phyloP scores from a whole-genome alignment of 2,888 invertebrate species.

The Troglohyphantes excavatus region DNA sequence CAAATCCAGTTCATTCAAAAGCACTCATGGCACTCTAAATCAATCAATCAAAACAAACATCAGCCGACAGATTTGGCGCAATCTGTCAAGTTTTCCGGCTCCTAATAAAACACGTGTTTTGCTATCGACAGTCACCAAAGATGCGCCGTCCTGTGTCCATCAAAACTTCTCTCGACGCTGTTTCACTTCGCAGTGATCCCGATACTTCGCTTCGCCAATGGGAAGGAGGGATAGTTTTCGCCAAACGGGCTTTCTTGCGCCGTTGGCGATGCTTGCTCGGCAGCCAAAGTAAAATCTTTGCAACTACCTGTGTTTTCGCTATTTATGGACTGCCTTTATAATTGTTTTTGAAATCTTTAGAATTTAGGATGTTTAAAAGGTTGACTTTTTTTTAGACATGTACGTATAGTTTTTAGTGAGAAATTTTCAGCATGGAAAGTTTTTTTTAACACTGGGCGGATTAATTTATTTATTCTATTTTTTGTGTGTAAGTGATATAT shows the following conservation, averaged over 20 bases:
- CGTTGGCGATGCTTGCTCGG: conserved; percentile 41
- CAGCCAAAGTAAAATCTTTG: conserved; percentile 61
- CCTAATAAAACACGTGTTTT: conserved; percentile 40
- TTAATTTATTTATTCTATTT: no score
- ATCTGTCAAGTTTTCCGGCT: neutral
- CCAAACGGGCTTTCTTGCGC: conserved; percentile 31
- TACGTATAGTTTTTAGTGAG: no score
- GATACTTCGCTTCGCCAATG: conserved; percentile 16
- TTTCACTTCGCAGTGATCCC: conserved; percentile 33
- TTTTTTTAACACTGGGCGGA: no score
- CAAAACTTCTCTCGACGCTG: conserved; percentile 37
- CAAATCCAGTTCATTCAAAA: no score
- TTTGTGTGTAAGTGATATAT: no score
- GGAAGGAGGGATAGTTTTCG: conserved; percentile 20
- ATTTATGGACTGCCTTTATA: no score
- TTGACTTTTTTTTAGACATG: no score
- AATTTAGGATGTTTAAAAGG: no score
- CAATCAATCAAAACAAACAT: neutral
- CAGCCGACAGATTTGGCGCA: neutral
- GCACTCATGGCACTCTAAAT: neutral
- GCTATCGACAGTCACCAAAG: neutral
- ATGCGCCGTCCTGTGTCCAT: neutral
- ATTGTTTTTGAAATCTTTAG: no score
- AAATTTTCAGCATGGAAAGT: no score
- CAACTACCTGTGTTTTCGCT: conserved; percentile 4